Percentiles rank a stretch among this genome's conserved stretches.
Evolutionary conservation across 2,113 vertebrate genomes (phyloP).

Genomic region (Oreochromis niloticus): DNA sequence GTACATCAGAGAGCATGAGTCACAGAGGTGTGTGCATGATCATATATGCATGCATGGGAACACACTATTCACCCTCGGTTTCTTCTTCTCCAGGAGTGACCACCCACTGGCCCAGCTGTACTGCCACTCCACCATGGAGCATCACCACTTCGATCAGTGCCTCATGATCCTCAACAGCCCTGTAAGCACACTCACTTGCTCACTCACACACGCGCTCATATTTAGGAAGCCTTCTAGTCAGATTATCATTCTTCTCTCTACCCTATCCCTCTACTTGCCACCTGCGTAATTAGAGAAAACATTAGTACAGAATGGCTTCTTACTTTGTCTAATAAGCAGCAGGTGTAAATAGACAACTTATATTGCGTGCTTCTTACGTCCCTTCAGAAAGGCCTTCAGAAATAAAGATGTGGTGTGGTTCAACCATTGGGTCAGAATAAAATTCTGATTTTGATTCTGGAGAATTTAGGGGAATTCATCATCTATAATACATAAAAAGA

Average conservation of each 20-base stretch:
- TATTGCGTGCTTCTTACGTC: not conserved
- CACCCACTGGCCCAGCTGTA: slow-evolving; percentile 95
- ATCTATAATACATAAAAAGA: too few relatives aligned
- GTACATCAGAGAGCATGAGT: slow-evolving; percentile 58
- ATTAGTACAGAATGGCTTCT: not conserved
- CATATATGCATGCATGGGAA: not conserved
- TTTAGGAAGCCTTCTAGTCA: not conserved
- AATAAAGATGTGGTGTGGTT: not conserved
- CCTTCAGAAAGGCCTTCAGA: not conserved
- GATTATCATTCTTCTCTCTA: not conserved
- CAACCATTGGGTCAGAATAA: not conserved
- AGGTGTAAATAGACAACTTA: not conserved
- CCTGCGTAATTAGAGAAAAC: not conserved
- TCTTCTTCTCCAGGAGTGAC: slow-evolving; percentile 79
- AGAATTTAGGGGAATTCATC: too few relatives aligned
- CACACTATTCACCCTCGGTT: not conserved
- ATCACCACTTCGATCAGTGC: slow-evolving; percentile 98
- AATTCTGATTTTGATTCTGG: not conserved
- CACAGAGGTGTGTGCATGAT: not conserved
- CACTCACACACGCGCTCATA: not conserved
- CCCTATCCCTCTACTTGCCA: not conserved
- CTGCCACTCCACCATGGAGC: slow-evolving; percentile 97
- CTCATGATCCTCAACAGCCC: slow-evolving; percentile 97
- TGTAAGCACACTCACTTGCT: slow-evolving; percentile 66
- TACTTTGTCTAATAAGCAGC: not conserved